Conservation (phyloP, 2,797 vertebrate genomes). For the Sebastes flavidus region DNA sequence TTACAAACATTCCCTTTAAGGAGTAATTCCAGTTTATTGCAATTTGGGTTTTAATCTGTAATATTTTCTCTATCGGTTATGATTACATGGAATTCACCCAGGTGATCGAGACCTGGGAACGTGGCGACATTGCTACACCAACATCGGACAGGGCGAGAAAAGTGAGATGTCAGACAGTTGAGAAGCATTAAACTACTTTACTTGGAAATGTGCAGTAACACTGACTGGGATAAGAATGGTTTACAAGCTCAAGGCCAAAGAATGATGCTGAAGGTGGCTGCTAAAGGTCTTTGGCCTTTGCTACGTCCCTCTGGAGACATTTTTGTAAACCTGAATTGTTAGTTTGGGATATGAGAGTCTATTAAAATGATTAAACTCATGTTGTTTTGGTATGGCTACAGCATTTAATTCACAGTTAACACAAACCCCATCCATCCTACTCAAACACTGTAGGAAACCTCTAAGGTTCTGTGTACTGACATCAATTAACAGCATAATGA, state of each 20-base stretch:
- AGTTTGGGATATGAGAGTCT: background rate
- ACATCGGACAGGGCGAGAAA: background rate
- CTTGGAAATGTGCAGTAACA: background rate
- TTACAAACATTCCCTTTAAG: too few relatives aligned
- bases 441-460: slow-evolving; percentile 23
- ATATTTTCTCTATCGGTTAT: background rate
- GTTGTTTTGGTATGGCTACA: background rate
- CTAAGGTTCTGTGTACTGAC: slow-evolving; percentile 10
- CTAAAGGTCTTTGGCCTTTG: background rate
- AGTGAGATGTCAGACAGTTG: background rate
- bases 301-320: background rate
- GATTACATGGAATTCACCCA: background rate
- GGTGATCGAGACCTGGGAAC: background rate
- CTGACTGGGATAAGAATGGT: background rate
- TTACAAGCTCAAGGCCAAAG: background rate
- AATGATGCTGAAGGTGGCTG: background rate
- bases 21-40: background rate
- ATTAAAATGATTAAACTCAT: slow-evolving; percentile 1
- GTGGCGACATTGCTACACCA: background rate
- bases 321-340: background rate
- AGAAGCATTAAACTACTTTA: background rate
- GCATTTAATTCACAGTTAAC: slow-evolving; percentile 1
- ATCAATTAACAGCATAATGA: slow-evolving; percentile 48
- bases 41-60: background rate
- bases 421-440: background rate